A percentile compares a stretch with the other conserved stretches of the same genome.
Conservation (phyloP, 2,888 invertebrate genomes). For the Chymomyza caudatula region DNA sequence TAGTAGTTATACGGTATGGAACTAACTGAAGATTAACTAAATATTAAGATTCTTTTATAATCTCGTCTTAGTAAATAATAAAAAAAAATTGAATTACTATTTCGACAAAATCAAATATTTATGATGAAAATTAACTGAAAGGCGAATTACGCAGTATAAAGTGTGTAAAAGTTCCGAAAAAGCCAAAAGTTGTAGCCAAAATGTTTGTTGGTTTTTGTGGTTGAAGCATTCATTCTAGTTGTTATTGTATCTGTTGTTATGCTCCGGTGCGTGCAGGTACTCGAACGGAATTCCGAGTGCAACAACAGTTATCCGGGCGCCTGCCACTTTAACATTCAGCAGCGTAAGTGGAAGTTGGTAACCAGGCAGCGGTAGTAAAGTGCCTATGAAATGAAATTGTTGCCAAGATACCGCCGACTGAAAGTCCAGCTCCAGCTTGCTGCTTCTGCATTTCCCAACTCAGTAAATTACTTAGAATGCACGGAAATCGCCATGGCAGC, state of each 20-base stretch:
- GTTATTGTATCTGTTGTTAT: slow-evolving; percentile 23
- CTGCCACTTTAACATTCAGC: slow-evolving; percentile 27
- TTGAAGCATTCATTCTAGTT: slow-evolving; percentile 4
- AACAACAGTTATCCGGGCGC: slow-evolving; percentile 7
- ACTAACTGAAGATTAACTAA: too few species aligned
- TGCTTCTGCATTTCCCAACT: not conserved
- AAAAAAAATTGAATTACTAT: too few species aligned
- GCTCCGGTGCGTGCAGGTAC: slow-evolving; percentile 32
- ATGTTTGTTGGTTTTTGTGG: slow-evolving; percentile 24
- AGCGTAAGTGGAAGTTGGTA: slow-evolving; percentile 24
- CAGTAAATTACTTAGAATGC: slow-evolving; percentile 33
- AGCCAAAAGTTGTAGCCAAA: slow-evolving; percentile 22
- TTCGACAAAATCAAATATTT: not conserved
- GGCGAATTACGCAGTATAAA: not conserved
- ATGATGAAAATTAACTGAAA: slow-evolving; percentile 25
- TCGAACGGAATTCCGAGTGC: slow-evolving; percentile 27
- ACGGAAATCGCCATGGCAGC: slow-evolving; percentile 30
- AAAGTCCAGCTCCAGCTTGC: slow-evolving; percentile 13
- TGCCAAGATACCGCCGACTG: slow-evolving; percentile 58
- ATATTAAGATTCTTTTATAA: too few species aligned
- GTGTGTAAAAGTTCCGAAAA: not conserved
- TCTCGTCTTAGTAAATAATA: too few species aligned
- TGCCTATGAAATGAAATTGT: slow-evolving; percentile 57
- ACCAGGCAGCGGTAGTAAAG: slow-evolving; percentile 39
- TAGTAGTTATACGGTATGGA: not conserved